Evolutionary conservation across 2,113 vertebrate genomes (phyloP), one percentile per base, ranked within the genome.

Genomic region (Romanogobio albipinnatus): DNA sequence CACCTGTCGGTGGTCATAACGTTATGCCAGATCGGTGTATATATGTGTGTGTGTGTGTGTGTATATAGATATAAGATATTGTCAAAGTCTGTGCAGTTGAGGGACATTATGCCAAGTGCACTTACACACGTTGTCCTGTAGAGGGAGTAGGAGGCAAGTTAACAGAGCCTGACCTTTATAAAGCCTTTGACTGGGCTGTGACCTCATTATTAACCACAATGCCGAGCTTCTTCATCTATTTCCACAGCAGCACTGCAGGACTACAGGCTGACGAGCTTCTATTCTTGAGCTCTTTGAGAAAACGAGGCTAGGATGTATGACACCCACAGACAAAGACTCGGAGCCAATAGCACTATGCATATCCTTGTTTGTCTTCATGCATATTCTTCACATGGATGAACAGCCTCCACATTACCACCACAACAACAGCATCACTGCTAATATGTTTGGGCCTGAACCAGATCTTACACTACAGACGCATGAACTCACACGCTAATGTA

Each of bases 131-230:
- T 56, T n/a, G 22, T 70, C 26, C 80, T 71, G 64, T 58, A 82
- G 80, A 82, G 80, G 80, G 80, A n/a, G 80, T 3, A 56, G 13
- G 22, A 56, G 66, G 29, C 64, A 51, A 43, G 11, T 24, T 39
- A 58, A 56, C 4, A 39, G 17, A 70, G 47, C 6, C 66, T 71
- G 80, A 71, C 80, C 64, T 71, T 43, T 71, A 8, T 24, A 56
- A 70, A 82, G 64, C 64, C 80, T 71, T 15, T 82, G 80, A 26
- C 80, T 82, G 64, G 13, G 6, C 29, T 58, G 45, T 43, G 66
- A 71, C 80, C 80, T 82, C 33, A 82, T 82, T 24, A 81, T 13
- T 51, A 70, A 9, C 29, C 49, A 71, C 80, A 71, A 10, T 39
- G 64, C 29, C 4, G 19, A 22, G 10, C 14, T 22, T 68, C 9